Evolutionary conservation across 2,113 vertebrate genomes (phyloP).

Genomic region (Coregonus clupeaformis): DNA sequence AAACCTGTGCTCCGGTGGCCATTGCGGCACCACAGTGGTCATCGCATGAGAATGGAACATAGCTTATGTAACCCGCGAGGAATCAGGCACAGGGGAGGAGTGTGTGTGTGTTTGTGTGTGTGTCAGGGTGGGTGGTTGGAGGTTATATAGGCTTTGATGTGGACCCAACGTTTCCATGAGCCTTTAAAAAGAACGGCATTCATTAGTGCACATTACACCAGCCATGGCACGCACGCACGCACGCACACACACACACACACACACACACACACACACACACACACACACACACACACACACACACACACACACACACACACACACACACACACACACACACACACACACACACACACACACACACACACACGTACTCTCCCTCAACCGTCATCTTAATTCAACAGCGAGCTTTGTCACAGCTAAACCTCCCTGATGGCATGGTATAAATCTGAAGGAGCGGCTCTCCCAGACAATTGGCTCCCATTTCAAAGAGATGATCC

Average conservation of each 20-base stretch:
- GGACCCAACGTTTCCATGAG: background rate
- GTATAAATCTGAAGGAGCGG: background rate
- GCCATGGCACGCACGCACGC: too few species aligned
- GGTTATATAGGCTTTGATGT: background rate
- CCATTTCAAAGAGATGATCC: background rate
- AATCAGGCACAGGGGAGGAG: background rate
- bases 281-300: constrained; percentile 2
- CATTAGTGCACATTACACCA: too few species aligned
- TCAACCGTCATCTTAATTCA: too few species aligned
- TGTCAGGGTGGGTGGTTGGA: background rate
- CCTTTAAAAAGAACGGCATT: background rate
- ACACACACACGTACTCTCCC: too few species aligned
- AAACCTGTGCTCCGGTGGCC: too few species aligned
- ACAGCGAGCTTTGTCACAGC: background rate
- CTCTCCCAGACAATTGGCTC: background rate
- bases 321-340: background rate
- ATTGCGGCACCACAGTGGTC: too few species aligned
- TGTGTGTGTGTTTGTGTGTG: background rate
- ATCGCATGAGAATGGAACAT: too few species aligned
- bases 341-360: background rate
- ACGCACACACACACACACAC: too few species aligned
- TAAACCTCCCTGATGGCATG: background rate
- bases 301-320: background rate
- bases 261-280: background rate
- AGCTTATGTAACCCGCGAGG: too few species aligned